Evolutionary conservation across 2,113 vertebrate species (phyloP).

Genomic region (Brienomyrus longianalis): DNA sequence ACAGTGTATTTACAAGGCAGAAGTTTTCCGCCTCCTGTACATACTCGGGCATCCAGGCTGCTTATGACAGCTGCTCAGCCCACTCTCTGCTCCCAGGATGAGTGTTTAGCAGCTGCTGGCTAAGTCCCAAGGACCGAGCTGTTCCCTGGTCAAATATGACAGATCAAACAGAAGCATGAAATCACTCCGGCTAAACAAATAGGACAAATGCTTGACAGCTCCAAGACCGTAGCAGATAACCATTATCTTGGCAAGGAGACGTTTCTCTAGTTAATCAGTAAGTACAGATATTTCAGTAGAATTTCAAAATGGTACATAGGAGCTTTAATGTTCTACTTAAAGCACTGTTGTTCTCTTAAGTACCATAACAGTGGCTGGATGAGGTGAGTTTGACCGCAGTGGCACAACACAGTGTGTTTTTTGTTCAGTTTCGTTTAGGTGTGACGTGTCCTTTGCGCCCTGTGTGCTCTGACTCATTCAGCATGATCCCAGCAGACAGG

Average conservation of each 20-base stretch:
- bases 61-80: background rate
- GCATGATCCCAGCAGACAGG: background rate
- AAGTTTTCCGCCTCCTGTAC: slow-evolving; percentile 23
- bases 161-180: background rate
- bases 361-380: background rate
- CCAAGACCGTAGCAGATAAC: background rate
- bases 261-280: background rate
- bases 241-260: background rate
- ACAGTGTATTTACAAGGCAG: background rate
- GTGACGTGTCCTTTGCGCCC: background rate
- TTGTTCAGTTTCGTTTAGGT: background rate
- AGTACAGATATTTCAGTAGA: background rate
- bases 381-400: background rate
- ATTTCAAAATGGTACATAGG: background rate
- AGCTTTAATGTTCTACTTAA: background rate
- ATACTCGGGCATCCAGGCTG: slow-evolving; percentile 24
- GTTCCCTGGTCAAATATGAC: slow-evolving; percentile 18
- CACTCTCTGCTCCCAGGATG: background rate
- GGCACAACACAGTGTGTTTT: background rate
- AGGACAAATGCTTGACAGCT: background rate
- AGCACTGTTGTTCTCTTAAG: background rate
- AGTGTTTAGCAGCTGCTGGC: too few relatives aligned
- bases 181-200: background rate
- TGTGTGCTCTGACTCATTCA: background rate
- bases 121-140: background rate